Percentiles rank a stretch among this genome's conserved stretches.
phyloP scores from a whole-genome alignment of 1,140 invertebrate genomes.

The Drosophila baimaii region DNA sequence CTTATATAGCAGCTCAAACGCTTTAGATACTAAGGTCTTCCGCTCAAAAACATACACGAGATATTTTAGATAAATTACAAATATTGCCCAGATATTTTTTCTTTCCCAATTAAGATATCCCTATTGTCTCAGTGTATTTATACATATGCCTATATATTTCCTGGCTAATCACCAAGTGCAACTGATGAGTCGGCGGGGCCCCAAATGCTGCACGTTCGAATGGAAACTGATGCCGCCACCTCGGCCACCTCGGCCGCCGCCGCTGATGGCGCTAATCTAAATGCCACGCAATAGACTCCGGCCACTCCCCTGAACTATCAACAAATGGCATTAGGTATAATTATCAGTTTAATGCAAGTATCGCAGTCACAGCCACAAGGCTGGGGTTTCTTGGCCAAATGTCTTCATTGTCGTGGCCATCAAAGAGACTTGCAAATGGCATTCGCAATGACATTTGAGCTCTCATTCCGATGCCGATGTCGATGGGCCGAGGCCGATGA shows the following conservation, averaged over 20 bases:
- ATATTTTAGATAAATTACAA: no score
- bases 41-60: no score
- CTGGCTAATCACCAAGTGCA: slow-evolving; percentile 62
- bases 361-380: slow-evolving; percentile 13
- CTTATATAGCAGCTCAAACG: no score
- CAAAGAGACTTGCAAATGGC: slow-evolving; percentile 78
- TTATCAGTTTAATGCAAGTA: slow-evolving; percentile 69
- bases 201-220: slow-evolving; percentile 51
- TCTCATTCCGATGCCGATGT: slow-evolving; percentile 9
- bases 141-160: slow-evolving; percentile 16
- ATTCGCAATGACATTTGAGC: slow-evolving; percentile 70
- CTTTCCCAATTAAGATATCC: neutral
- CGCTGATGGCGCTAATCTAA: slow-evolving; percentile 59
- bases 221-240: slow-evolving; percentile 39
- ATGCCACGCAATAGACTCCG: slow-evolving; percentile 20
- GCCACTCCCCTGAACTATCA: slow-evolving; percentile 33
- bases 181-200: slow-evolving; percentile 46
- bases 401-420: slow-evolving; percentile 74
- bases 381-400: slow-evolving; percentile 58
- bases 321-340: slow-evolving; percentile 70
- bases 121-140: neutral
- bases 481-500: slow-evolving; percentile 10
- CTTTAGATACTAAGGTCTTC: no score
- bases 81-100: neutral
- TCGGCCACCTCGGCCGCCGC: slow-evolving; percentile 1